phyloP scores from a whole-genome alignment of 2,888 invertebrate species.

The Drosophila stalkeri region DNA sequence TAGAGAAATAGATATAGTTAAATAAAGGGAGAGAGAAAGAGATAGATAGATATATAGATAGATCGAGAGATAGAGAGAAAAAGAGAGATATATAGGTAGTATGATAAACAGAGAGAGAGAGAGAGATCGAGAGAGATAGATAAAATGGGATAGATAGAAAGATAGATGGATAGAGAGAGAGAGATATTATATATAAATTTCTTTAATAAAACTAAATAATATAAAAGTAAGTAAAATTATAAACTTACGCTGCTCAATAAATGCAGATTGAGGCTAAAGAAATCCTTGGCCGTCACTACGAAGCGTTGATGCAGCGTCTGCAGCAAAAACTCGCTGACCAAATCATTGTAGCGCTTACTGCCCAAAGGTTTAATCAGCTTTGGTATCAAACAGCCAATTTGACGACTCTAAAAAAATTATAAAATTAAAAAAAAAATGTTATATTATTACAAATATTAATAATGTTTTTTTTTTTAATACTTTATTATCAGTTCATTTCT shows the following conservation, averaged over 20 bases:
- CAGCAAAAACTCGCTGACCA: slow-evolving; percentile 83
- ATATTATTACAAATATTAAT: neutral
- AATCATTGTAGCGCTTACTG: slow-evolving; percentile 82
- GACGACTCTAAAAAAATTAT: slow-evolving; percentile 76
- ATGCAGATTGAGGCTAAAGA: slow-evolving; percentile 83
- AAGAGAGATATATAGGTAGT: no score
- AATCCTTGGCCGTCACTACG: slow-evolving; percentile 83
- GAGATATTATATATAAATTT: no score
- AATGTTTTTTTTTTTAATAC: neutral
- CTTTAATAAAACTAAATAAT: no score
- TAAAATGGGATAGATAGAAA: no score
- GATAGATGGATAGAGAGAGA: no score
- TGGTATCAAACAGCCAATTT: slow-evolving; percentile 82
- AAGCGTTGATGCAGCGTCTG: slow-evolving; percentile 84
- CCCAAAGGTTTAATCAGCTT: slow-evolving; percentile 82
- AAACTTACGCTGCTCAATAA: slow-evolving; percentile 70
- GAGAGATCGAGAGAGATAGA: no score
- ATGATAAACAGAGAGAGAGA: no score
- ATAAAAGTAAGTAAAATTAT: neutral
- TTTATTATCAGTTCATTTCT: slow-evolving; percentile 11
- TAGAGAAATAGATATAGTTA: no score
- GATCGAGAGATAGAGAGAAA: no score
- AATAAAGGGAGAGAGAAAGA: no score
- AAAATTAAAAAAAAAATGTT: neutral
- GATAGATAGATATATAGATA: no score